A percentile compares a stretch with the other conserved stretches of the same genome.
These are phyloP conservation scores for Serinus canaria DNA, from an alignment of 2,113 vertebrate genomes.

Conservation along the genomic window DNA sequence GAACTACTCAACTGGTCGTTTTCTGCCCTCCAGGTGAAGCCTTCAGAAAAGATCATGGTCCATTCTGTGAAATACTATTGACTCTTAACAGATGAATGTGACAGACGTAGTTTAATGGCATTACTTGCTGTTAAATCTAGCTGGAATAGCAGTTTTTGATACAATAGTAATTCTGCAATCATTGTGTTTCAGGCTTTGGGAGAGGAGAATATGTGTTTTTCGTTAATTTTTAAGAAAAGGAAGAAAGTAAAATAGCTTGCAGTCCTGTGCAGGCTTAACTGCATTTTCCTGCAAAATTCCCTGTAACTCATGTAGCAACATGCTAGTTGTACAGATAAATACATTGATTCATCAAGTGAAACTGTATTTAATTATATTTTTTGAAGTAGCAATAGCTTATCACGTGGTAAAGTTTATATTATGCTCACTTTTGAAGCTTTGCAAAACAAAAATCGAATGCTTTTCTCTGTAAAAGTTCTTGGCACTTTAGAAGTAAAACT, in stretches of 20 bases:
- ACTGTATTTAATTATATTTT: background rate
- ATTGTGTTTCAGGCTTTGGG: background rate
- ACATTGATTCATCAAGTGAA: background rate
- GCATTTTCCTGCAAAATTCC: background rate
- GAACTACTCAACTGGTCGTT: conserved; percentile 23
- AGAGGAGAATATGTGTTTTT: background rate
- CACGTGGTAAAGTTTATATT: background rate
- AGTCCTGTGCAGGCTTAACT: background rate
- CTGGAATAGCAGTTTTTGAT: background rate
- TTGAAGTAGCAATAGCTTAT: background rate
- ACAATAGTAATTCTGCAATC: background rate
- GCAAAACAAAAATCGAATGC: background rate
- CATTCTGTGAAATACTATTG: conserved; percentile 1
- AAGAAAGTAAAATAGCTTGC: background rate
- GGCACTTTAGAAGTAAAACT: background rate
- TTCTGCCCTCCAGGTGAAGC: conserved; percentile 29
- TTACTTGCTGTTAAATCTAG: background rate
- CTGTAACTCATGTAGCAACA: background rate
- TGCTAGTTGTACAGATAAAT: background rate
- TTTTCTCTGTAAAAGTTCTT: background rate
- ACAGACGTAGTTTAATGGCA: background rate
- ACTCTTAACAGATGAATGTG: background rate
- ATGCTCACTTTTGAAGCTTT: background rate
- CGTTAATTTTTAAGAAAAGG: background rate
- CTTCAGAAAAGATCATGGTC: conserved; percentile 23